Percentiles rank a stretch among this genome's conserved stretches.
Conservation (phyloP, 1,140 invertebrate species). For the Tetraneura akinire region DNA sequence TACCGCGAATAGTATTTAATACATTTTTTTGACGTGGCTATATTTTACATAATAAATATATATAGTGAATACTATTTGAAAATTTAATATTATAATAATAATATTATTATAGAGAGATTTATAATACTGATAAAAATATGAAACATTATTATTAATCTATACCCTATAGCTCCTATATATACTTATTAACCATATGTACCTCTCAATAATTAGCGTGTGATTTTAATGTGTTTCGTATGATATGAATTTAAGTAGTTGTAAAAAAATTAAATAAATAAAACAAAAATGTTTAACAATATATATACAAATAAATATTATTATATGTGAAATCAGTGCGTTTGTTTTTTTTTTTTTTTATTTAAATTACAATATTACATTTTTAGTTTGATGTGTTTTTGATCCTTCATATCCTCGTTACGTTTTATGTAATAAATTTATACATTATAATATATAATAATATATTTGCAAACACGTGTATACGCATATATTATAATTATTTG, state of each 20-base stretch:
- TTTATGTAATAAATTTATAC: too few species aligned
- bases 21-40: neutral
- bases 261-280: too few species aligned
- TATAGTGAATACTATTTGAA: neutral
- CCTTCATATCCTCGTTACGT: too few species aligned
- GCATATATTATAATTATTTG: too few species aligned
- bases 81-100: neutral
- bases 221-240: conserved; percentile 15
- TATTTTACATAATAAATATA: neutral
- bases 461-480: too few species aligned
- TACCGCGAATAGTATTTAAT: neutral
- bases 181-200: neutral
- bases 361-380: too few species aligned
- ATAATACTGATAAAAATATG: conserved; percentile 31
- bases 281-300: neutral
- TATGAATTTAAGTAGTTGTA: neutral
- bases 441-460: too few species aligned
- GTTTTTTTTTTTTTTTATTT: neutral
- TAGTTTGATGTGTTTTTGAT: too few species aligned
- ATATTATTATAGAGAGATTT: conserved; percentile 11
- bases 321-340: neutral
- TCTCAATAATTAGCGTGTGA: neutral
- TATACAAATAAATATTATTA: neutral
- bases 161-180: neutral
- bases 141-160: conserved; percentile 24